Percentiles rank a stretch among this genome's conserved stretches.
These are phyloP conservation scores for Pyrrhia umbra DNA, from an alignment of 2,888 invertebrate species.

Conservation along the genomic window DNA sequence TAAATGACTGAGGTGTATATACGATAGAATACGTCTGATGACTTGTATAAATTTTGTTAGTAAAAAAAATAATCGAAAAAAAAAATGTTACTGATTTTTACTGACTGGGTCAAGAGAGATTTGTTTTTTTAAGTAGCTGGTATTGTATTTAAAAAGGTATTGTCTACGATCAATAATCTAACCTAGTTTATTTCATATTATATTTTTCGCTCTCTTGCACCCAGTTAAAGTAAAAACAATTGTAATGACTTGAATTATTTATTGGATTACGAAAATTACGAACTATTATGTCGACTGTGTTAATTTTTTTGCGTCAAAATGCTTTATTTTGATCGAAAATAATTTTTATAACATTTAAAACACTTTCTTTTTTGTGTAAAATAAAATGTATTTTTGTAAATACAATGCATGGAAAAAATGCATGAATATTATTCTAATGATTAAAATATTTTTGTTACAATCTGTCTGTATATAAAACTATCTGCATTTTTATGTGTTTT, in stretches of 20 bases:
- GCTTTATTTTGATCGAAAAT: constrained; percentile 4
- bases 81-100: constrained; percentile 11
- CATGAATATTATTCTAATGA: constrained; percentile 36
- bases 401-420: constrained; percentile 57
- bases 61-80: constrained; percentile 21
- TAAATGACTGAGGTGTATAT: constrained; percentile 74
- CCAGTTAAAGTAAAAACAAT: constrained; percentile 17
- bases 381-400: constrained; percentile 57
- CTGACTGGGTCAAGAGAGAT: constrained; percentile 8
- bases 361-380: constrained; percentile 36
- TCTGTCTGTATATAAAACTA: constrained; percentile 53
- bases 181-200: background rate
- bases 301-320: constrained; percentile 12
- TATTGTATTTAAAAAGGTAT: background rate
- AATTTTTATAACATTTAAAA: constrained; percentile 17
- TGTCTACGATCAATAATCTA: background rate
- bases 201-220: constrained; percentile 1
- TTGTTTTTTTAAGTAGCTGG: background rate
- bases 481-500: constrained; percentile 54
- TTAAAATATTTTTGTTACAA: constrained; percentile 45
- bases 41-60: constrained; percentile 43
- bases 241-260: constrained; percentile 41
- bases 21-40: constrained; percentile 59
- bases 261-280: constrained; percentile 32
- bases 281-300: constrained; percentile 19